Conservation (phyloP, 2,113 vertebrate species). For the Leucopternis melanops region DNA sequence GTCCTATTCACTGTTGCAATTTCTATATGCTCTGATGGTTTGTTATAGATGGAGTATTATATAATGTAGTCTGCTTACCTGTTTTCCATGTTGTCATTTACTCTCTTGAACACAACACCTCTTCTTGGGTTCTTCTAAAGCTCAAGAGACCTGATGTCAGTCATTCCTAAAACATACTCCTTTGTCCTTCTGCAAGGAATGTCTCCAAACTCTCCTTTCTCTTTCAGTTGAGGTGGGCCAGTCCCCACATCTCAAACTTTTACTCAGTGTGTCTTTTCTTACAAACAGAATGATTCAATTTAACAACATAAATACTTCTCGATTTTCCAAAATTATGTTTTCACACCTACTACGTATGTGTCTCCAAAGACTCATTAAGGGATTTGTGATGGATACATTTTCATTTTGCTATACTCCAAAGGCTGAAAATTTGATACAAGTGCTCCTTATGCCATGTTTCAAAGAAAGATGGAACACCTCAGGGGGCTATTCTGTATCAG, state of each 20-base stretch:
- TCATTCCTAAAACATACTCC: conserved; percentile 17
- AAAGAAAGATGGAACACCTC: too few relatives aligned
- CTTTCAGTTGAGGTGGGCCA: neutral
- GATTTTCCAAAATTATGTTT: too few relatives aligned
- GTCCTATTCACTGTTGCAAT: neutral
- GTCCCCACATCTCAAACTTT: neutral
- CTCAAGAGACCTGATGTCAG: neutral
- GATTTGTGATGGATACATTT: too few relatives aligned
- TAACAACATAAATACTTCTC: too few relatives aligned
- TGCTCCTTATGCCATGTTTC: too few relatives aligned
- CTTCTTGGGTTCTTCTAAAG: neutral
- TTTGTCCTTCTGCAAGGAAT: conserved; percentile 14
- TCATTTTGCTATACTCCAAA: too few relatives aligned
- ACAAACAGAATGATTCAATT: neutral
- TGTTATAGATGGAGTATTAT: neutral
- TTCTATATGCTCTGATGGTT: neutral
- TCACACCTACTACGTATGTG: too few relatives aligned
- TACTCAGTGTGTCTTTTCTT: neutral
- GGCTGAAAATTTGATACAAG: too few relatives aligned
- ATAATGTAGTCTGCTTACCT: neutral
- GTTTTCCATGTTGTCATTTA: neutral
- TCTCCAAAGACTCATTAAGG: too few relatives aligned
- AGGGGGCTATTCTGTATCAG: too few relatives aligned
- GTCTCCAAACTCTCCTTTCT: neutral
- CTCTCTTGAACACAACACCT: neutral